Percentiles rank a stretch among this genome's conserved stretches.
Evolutionary conservation across 2,113 vertebrate species (phyloP).

Genomic region (Etheostoma cragini): DNA sequence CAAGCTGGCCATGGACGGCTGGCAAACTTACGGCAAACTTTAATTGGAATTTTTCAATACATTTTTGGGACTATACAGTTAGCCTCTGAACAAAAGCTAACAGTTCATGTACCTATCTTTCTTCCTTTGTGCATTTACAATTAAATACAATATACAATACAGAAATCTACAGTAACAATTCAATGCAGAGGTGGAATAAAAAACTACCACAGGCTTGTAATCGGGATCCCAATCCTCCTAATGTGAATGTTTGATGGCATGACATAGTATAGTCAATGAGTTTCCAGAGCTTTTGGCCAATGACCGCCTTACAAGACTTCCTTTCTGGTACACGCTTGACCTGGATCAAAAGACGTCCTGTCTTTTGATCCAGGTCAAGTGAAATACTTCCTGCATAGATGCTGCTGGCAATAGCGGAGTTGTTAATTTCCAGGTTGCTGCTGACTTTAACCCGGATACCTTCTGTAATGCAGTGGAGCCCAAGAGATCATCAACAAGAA

Average conservation of each 20-base stretch:
- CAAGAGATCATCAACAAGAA: constrained; percentile 8
- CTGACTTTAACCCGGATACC: constrained; percentile 9
- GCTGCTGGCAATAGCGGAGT: constrained; percentile 14
- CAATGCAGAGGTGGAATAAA: too few species aligned
- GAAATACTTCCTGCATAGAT: constrained; percentile 2
- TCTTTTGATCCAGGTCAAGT: background rate
- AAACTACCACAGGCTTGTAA: too few species aligned
- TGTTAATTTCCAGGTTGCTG: background rate
- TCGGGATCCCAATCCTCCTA: background rate
- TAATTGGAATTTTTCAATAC: background rate
- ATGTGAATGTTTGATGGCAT: background rate
- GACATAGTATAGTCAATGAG: background rate
- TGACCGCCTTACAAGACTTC: too few species aligned
- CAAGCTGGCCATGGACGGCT: too few species aligned
- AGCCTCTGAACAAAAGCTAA: background rate
- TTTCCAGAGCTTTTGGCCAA: background rate
- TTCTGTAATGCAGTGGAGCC: constrained; percentile 7
- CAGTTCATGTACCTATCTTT: background rate
- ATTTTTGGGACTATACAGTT: background rate
- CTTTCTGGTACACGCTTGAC: too few species aligned
- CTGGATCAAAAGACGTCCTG: too few species aligned
- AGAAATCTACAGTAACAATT: too few species aligned
- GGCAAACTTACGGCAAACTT: constrained; percentile 14
- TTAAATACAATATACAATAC: too few species aligned
- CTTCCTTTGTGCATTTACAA: too few species aligned